Conservation (phyloP, 2,113 vertebrate species). For the Tor tambroides region DNA sequence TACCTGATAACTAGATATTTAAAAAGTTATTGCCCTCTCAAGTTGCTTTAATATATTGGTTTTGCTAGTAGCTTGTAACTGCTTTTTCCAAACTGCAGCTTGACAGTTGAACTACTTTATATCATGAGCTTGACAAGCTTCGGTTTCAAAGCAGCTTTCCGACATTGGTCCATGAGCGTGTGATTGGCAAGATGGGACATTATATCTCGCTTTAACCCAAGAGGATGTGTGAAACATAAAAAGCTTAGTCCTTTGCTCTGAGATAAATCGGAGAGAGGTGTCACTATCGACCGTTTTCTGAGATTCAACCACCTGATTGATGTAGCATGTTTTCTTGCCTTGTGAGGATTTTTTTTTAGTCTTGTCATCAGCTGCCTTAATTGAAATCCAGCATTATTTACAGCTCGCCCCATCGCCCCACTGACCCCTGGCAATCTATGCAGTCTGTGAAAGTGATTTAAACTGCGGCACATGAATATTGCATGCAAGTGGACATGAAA, state of each 20-base stretch:
- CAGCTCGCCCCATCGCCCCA: neutral
- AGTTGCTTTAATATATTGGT: too few species aligned
- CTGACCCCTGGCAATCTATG: slow-evolving; percentile 33
- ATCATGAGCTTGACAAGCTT: neutral
- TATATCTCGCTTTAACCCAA: slow-evolving; percentile 53
- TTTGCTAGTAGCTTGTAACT: neutral
- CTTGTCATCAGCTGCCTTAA: slow-evolving; percentile 44
- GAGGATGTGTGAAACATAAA: slow-evolving; percentile 40
- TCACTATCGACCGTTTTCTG: slow-evolving; percentile 32
- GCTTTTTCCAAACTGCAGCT: neutral
- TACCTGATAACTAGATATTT: neutral
- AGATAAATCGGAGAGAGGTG: slow-evolving; percentile 51
- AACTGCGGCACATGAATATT: slow-evolving; percentile 68
- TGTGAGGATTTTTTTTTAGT: neutral
- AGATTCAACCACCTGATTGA: slow-evolving; percentile 21
- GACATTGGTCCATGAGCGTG: slow-evolving; percentile 61
- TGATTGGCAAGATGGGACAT: slow-evolving; percentile 68
- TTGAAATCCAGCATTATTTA: slow-evolving; percentile 54
- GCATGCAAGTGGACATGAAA: slow-evolving; percentile 64
- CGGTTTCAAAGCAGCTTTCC: neutral
- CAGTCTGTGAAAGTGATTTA: slow-evolving; percentile 59
- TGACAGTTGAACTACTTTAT: neutral
- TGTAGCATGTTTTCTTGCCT: slow-evolving; percentile 8
- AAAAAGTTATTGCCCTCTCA: too few species aligned
- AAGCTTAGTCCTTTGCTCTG: slow-evolving; percentile 42